Percentiles rank a stretch among this genome's conserved stretches.
phyloP scores from a whole-genome alignment of 2,888 invertebrate genomes.

The Tachina fera region DNA sequence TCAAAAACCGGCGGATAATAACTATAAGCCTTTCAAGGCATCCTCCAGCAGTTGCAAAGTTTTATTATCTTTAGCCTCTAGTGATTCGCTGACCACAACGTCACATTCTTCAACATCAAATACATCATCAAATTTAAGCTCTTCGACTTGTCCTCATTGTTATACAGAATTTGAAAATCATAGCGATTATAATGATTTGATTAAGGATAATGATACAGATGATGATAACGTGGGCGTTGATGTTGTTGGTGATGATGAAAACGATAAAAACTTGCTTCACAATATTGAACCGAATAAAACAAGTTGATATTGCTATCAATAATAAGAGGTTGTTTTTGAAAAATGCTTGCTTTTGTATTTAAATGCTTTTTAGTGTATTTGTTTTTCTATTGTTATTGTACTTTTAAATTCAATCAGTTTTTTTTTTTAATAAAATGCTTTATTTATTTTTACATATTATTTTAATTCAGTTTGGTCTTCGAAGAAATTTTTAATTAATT shows the following conservation, averaged over 20 bases:
- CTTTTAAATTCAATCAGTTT: conserved; percentile 11
- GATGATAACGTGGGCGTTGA: conserved; percentile 26
- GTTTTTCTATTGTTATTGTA: conserved; percentile 17
- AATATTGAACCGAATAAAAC: conserved; percentile 50
- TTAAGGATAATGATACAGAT: conserved; percentile 60
- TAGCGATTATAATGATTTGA: conserved; percentile 63
- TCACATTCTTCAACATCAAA: conserved; percentile 62
- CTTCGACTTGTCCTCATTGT: conserved; percentile 73
- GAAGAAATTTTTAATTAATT: too few species aligned
- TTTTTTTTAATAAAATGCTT: neutral
- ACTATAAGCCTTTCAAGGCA: conserved; percentile 50
- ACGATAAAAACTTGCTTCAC: conserved; percentile 11
- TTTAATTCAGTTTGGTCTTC: too few species aligned
- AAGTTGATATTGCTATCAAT: conserved; percentile 61
- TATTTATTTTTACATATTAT: neutral
- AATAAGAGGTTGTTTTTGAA: conserved; percentile 62
- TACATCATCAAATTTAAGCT: conserved; percentile 47
- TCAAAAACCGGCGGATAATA: conserved; percentile 3
- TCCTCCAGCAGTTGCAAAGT: conserved; percentile 73
- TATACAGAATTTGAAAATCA: conserved; percentile 63
- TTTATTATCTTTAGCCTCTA: conserved; percentile 75
- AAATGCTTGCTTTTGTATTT: conserved; percentile 54
- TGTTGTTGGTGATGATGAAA: conserved; percentile 51
- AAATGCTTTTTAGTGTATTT: conserved; percentile 37
- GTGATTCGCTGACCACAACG: conserved; percentile 55